Evolutionary conservation across 2,888 invertebrate species (phyloP).

Genomic region (Mimachlamys varia): DNA sequence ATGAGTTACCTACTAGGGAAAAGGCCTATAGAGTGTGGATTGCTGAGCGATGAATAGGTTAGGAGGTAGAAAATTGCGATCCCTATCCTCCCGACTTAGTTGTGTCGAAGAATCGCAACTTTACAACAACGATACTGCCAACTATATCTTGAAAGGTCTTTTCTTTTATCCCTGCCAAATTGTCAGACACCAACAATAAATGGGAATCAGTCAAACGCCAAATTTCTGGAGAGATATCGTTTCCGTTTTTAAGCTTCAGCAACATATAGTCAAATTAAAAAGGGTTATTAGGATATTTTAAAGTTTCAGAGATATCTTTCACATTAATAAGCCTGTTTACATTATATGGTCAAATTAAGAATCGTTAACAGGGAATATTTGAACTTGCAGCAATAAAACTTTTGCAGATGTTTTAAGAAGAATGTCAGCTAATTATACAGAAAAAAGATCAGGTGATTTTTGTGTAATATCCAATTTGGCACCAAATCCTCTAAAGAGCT

Average conservation of each 20-base stretch:
- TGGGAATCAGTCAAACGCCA: neutral
- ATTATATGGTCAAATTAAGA: slow-evolving; percentile 3
- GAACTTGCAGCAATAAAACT: neutral
- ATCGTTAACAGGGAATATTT: neutral
- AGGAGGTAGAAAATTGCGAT: neutral
- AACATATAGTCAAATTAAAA: slow-evolving; percentile 3
- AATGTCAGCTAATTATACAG: neutral
- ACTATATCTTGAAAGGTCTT: neutral
- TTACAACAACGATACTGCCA: neutral
- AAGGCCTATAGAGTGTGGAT: neutral
- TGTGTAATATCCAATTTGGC: slow-evolving; percentile 31
- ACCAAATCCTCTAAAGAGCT: neutral
- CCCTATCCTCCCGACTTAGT: neutral
- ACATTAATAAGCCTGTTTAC: neutral
- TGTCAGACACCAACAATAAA: slow-evolving; percentile 1
- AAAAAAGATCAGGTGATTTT: neutral
- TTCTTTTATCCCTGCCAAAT: slow-evolving; percentile 31
- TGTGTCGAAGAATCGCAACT: neutral
- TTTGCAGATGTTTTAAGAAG: neutral
- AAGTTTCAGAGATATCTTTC: neutral
- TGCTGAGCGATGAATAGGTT: neutral
- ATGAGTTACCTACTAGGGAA: slow-evolving; percentile 13
- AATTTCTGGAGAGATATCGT: neutral
- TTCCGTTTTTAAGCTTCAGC: neutral
- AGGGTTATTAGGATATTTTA: neutral